Evolutionary conservation across 2,888 invertebrate species (phyloP), one percentile per base, ranked within the genome.

Genomic region (Hydrotaea cyrtoneurina): DNA sequence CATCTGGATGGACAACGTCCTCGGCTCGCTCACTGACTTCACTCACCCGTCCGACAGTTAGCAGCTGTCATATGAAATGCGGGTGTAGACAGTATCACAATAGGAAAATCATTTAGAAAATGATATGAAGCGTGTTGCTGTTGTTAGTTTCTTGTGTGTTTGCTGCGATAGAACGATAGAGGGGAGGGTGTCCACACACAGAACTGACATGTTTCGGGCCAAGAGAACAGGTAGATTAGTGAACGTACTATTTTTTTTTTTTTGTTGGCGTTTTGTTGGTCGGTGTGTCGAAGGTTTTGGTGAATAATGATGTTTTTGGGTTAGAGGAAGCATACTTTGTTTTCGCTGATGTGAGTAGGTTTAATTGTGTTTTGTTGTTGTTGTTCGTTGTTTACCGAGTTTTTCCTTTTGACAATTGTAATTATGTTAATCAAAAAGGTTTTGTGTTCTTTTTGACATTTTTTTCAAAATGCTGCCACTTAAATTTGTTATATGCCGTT

Each of bases 81-180:
- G 86, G 86, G 86, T 86, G 86, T 80, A 80, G 86, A 87, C 86
- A 87, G 78, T 87, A 87, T 87, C 86, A 85, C 82, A 82, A 83
- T 78, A 69, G 81, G 69, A 64, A 81, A 82, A 84, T 86, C 84
- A 78, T 83, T 83, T 78, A 77, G 69, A 31, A 59, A 69, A 82
- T 72, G 64, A 71, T 72, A 73, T 77, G 72, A 80, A 85, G 83
- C 76, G 81, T 83, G 76, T 80, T 81, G 53, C 76, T 66, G 59
- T 19, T 78, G 71, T 46, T 76, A 39, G n/a, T 55, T 53, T 36
- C 31, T 31, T 74, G 26, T 75, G 13, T 7, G 21, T 55, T 4
- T 59, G 31, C n/a, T 31, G 31, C 31, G 31, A 4, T 31, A 4
- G 31, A 72, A 31, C 23, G 55, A 43, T 66, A 17, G 36, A 59